These are phyloP conservation scores for Drosophila sulfurigaster DNA, from an alignment of 1,140 invertebrate genomes.

Conservation along the genomic window DNA sequence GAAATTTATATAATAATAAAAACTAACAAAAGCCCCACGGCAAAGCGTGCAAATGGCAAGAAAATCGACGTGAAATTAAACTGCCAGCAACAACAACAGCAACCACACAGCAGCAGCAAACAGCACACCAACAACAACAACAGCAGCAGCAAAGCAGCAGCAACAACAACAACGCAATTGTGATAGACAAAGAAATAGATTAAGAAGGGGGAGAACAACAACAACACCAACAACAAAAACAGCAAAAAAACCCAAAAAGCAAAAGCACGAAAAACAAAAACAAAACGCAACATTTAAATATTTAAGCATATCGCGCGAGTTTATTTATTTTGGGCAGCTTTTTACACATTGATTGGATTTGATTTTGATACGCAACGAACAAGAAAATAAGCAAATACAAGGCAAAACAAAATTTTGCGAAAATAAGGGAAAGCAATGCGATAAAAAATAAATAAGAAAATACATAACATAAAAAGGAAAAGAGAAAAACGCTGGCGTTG, in stretches of 20 bases:
- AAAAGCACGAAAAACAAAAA: conserved; percentile 50
- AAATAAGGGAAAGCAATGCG: conserved; percentile 52
- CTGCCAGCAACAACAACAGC: conserved; percentile 69
- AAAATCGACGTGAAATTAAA: conserved; percentile 71
- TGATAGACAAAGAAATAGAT: conserved; percentile 84
- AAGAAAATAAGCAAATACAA: conserved; percentile 48
- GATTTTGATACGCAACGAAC: conserved; percentile 64
- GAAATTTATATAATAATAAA: conserved; percentile 63
- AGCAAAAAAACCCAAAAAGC: conserved; percentile 52
- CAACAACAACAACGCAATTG: conserved; percentile 82
- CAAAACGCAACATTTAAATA: conserved; percentile 64
- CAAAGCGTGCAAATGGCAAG: conserved; percentile 60
- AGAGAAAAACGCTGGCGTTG: conserved; percentile 47
- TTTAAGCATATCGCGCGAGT: conserved; percentile 53
- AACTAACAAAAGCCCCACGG: conserved; percentile 39
- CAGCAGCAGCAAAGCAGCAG: conserved; percentile 51
- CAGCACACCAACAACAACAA: conserved; percentile 57
- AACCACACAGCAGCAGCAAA: conserved; percentile 44
- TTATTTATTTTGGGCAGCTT: conserved; percentile 45
- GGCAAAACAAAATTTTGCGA: conserved; percentile 37
- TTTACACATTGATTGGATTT: conserved; percentile 47
- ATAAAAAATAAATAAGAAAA: conserved; percentile 73
- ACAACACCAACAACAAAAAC: conserved; percentile 16
- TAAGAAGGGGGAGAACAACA: conserved; percentile 59
- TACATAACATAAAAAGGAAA: conserved; percentile 33